phyloP scores from a whole-genome alignment of 2,888 invertebrate genomes.

The Strigamia crassipes region DNA sequence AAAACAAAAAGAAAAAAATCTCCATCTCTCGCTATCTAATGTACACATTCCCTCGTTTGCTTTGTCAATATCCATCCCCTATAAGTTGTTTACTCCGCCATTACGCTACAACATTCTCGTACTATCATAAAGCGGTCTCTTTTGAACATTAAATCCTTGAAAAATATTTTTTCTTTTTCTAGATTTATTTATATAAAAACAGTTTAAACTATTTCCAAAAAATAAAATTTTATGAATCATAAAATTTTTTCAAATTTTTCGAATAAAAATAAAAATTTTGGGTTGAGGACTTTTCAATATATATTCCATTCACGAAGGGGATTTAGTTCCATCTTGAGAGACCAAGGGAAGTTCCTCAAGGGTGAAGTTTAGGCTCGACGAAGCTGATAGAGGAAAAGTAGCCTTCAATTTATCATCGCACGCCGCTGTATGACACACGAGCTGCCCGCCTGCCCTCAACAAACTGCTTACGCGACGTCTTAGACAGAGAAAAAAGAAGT shows the following conservation, averaged over 20 bases:
- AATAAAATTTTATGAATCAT: no score
- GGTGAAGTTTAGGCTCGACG: slow-evolving; percentile 32
- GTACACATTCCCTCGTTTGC: background rate
- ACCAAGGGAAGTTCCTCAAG: slow-evolving; percentile 20
- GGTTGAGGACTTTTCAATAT: slow-evolving; percentile 23
- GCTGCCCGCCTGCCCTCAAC: slow-evolving; percentile 28
- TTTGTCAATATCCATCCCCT: background rate
- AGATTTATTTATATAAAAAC: no score
- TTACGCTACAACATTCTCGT: background rate
- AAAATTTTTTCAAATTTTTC: no score
- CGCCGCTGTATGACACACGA: slow-evolving; percentile 27
- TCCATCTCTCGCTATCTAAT: background rate
- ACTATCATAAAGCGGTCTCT: background rate
- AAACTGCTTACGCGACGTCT: slow-evolving; percentile 24
- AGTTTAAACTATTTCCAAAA: no score
- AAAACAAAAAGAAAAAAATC: background rate
- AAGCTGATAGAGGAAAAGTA: slow-evolving; percentile 28
- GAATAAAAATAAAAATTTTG: background rate
- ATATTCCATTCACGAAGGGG: slow-evolving; percentile 34
- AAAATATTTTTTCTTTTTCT: background rate
- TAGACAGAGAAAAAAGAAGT: slow-evolving; percentile 1
- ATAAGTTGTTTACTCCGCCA: slow-evolving; percentile 10
- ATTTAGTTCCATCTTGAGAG: slow-evolving; percentile 34
- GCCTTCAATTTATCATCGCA: slow-evolving; percentile 28
- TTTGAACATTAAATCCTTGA: background rate